Percentiles rank a stretch among this genome's conserved stretches.
phyloP scores from a whole-genome alignment of 2,888 invertebrate species.

The Callyntrura guangdongensis region DNA sequence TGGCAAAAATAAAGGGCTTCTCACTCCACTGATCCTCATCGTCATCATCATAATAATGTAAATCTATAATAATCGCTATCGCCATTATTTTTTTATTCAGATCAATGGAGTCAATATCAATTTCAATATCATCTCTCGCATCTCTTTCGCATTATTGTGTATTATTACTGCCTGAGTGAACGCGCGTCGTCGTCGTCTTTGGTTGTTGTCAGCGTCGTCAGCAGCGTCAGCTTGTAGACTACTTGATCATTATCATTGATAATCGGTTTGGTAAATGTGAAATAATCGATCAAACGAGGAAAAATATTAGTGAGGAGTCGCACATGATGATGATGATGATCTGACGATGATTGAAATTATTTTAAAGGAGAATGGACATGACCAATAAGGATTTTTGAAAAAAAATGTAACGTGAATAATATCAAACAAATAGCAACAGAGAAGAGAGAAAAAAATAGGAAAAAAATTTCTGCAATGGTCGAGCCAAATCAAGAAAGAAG shows the following conservation, averaged over 20 bases:
- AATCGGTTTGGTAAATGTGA: not conserved
- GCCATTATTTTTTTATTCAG: constrained; percentile 30
- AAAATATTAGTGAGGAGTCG: not conserved
- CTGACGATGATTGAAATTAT: not conserved
- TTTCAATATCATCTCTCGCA: constrained; percentile 34
- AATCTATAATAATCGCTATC: constrained; percentile 49
- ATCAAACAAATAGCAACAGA: not conserved
- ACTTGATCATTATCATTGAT: too few relatives aligned
- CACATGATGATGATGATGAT: not conserved
- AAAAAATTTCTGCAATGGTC: constrained; percentile 5
- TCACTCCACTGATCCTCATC: constrained; percentile 4
- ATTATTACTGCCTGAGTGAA: constrained; percentile 4
- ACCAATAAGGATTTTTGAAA: constrained; percentile 35
- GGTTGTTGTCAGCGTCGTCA: constrained; percentile 17
- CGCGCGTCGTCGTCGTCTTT: constrained; percentile 16
- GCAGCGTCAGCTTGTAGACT: not conserved
- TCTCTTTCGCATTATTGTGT: not conserved
- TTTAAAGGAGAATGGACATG: constrained; percentile 3
- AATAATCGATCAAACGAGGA: constrained; percentile 13
- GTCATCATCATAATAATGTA: constrained; percentile 34
- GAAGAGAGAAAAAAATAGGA: constrained; percentile 16
- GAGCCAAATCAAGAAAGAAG: constrained; percentile 36
- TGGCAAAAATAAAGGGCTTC: constrained; percentile 22
- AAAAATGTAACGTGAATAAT: constrained; percentile 56
- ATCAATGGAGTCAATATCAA: constrained; percentile 53